Conservation (phyloP, 2,113 vertebrate species). For the Tauraco erythrolophus region DNA sequence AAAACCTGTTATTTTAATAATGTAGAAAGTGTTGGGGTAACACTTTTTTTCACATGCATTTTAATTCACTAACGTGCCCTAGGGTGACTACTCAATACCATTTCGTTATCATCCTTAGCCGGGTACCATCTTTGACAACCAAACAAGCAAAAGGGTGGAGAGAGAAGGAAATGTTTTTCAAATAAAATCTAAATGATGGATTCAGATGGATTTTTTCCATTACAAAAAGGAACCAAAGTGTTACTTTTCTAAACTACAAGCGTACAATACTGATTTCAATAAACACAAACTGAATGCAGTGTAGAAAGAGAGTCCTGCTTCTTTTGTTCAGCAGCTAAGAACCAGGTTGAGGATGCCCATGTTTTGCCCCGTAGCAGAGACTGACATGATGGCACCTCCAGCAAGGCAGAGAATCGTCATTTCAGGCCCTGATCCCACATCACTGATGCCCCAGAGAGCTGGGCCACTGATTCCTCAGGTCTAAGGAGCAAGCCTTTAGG, state of each 20-base stretch:
- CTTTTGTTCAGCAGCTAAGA: not conserved
- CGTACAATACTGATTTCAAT: not conserved
- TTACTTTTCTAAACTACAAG: not conserved
- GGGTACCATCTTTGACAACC: not conserved
- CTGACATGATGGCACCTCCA: not conserved
- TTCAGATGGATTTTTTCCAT: constrained; percentile 6
- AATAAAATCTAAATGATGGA: constrained; percentile 1
- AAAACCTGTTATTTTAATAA: constrained; percentile 34
- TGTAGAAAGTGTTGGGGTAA: not conserved
- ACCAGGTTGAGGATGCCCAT: not conserved
- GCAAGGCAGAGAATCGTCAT: not conserved
- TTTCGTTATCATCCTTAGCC: not conserved
- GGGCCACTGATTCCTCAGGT: not conserved
- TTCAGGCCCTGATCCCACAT: not conserved
- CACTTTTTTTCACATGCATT: not conserved
- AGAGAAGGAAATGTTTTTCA: not conserved
- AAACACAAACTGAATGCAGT: not conserved
- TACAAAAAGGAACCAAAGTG: not conserved
- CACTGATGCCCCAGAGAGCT: not conserved
- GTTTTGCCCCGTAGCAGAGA: not conserved
- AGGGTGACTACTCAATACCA: not conserved
- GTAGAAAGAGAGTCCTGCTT: not conserved
- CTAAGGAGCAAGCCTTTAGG: not conserved
- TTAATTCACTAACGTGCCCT: constrained; percentile 10
- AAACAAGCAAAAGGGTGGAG: not conserved